These are phyloP conservation scores for Isotomurus palustris DNA, from an alignment of 2,888 invertebrate species.

Conservation along the genomic window DNA sequence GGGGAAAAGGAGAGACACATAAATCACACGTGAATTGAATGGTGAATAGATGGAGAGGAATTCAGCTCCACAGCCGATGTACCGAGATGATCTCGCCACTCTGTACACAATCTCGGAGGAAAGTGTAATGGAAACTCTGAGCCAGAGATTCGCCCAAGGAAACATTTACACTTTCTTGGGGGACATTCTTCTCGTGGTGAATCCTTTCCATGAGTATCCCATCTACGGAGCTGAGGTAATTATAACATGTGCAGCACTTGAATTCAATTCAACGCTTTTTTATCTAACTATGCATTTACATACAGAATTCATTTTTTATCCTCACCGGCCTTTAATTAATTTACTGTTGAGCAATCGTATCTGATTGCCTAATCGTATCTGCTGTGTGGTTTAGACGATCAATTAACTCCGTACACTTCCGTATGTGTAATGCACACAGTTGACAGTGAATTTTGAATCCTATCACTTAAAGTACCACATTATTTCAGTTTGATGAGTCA, in stretches of 20 bases:
- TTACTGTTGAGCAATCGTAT: no score
- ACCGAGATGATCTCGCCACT: slow-evolving; percentile 76
- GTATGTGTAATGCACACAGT: no score
- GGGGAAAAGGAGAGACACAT: neutral
- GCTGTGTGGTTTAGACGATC: no score
- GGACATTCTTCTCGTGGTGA: slow-evolving; percentile 70
- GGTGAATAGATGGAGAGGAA: slow-evolving; percentile 25
- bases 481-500: no score
- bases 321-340: no score
- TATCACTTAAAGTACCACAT: no score
- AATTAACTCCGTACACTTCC: no score
- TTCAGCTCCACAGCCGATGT: slow-evolving; percentile 62
- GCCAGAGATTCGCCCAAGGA: slow-evolving; percentile 63
- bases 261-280: no score
- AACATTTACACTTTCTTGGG: slow-evolving; percentile 73
- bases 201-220: slow-evolving; percentile 69
- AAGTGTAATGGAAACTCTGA: slow-evolving; percentile 62
- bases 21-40: neutral
- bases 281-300: no score
- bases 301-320: no score
- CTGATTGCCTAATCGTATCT: no score
- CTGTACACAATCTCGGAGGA: slow-evolving; percentile 71
- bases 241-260: slow-evolving; percentile 14
- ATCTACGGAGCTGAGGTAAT: slow-evolving; percentile 69
- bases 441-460: no score